Percentiles rank a stretch among this genome's conserved stretches.
Conservation (phyloP, 2,797 vertebrate species). For the Pangasius sanitwongsei region DNA sequence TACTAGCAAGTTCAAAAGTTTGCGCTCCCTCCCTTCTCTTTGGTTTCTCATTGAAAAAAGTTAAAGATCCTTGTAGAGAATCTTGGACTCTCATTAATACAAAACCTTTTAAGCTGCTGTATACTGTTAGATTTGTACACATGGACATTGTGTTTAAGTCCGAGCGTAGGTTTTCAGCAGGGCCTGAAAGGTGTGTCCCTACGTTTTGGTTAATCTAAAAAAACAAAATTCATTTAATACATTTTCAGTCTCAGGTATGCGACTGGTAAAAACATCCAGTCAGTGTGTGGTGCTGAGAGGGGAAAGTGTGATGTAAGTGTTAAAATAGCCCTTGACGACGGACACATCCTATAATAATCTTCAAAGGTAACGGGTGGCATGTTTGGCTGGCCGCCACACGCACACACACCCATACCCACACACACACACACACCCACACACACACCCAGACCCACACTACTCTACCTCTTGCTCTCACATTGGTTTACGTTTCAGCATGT, state of each 20-base stretch:
- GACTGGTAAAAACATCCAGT: neutral
- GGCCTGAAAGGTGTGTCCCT: too few relatives aligned
- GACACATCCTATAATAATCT: slow-evolving; percentile 72
- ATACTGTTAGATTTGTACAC: too few relatives aligned
- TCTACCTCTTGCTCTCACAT: slow-evolving; percentile 40
- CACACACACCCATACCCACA: slow-evolving; percentile 13
- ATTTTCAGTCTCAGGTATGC: neutral
- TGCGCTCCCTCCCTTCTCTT: neutral
- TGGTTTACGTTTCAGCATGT: slow-evolving; percentile 70
- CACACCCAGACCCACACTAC: slow-evolving; percentile 13
- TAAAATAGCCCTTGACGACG: slow-evolving; percentile 63
- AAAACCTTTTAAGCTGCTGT: too few relatives aligned
- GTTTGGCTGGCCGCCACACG: slow-evolving; percentile 53
- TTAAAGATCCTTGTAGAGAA: neutral
- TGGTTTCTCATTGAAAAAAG: neutral
- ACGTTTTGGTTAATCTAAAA: neutral
- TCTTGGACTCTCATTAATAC: too few relatives aligned
- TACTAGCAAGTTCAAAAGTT: neutral
- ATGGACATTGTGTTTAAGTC: too few relatives aligned
- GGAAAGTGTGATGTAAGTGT: slow-evolving; percentile 64
- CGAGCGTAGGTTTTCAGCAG: too few relatives aligned
- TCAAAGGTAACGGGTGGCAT: slow-evolving; percentile 68
- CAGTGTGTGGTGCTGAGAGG: slow-evolving; percentile 35
- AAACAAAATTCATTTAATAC: neutral
- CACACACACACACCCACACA: slow-evolving; percentile 7